phyloP scores from a whole-genome alignment of 2,113 vertebrate species.

The Cryptoleucopteryx plumbea region DNA sequence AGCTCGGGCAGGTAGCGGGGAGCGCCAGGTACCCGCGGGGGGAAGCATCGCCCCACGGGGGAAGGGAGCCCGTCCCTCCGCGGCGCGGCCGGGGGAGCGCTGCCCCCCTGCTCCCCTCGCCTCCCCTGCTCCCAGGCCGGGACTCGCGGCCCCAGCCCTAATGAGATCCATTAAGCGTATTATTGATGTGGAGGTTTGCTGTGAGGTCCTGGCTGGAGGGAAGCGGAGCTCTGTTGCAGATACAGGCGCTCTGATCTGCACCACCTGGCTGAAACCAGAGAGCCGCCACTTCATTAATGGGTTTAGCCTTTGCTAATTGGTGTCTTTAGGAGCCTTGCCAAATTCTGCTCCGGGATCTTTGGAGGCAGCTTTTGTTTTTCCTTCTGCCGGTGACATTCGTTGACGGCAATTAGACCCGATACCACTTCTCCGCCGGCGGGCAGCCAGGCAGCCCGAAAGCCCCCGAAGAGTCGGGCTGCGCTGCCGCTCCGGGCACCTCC shows the following conservation, averaged over 20 bases:
- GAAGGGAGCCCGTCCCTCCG: neutral
- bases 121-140: neutral
- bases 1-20: neutral
- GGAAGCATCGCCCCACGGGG: neutral
- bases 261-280: constrained; percentile 75
- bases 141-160: constrained; percentile 6
- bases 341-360: constrained; percentile 24
- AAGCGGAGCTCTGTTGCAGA: constrained; percentile 48
- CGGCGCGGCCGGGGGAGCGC: neutral
- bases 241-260: constrained; percentile 57
- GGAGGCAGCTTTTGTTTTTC: constrained; percentile 44
- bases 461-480: neutral
- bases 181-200: constrained; percentile 63
- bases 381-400: constrained; percentile 36
- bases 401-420: neutral
- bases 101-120: neutral
- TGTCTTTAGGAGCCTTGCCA: constrained; percentile 65
- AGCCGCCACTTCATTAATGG: constrained; percentile 66
- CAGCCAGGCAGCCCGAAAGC: neutral
- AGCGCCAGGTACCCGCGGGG: neutral
- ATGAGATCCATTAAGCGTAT: constrained; percentile 64
- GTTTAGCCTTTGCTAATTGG: constrained; percentile 74
- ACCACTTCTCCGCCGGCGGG: neutral
- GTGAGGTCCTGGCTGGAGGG: constrained; percentile 64
- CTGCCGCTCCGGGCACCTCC: neutral